A percentile compares a stretch with the other conserved stretches of the same genome.
Evolutionary conservation across 2,888 invertebrate genomes (phyloP).

Genomic region (Suillia variegata): DNA sequence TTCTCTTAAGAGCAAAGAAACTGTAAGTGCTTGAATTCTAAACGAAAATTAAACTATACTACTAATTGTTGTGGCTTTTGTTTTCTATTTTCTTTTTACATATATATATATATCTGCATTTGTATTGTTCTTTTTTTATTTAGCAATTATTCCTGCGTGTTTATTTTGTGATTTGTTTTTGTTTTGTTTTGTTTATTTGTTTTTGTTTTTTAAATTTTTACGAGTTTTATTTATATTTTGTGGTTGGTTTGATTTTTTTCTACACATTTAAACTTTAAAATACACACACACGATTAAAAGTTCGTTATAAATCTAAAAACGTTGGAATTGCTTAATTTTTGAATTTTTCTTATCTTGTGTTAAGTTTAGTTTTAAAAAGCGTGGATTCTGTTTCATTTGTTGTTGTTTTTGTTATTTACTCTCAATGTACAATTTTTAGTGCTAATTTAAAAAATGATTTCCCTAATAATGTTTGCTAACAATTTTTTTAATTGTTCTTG

Average conservation of each 20-base stretch:
- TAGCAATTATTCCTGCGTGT: too few relatives aligned
- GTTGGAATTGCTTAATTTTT: neutral
- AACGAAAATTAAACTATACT: too few relatives aligned
- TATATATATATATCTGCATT: too few relatives aligned
- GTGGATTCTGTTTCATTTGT: conserved; percentile 14
- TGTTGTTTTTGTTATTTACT: neutral
- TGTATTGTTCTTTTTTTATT: too few relatives aligned
- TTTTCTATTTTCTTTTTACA: neutral
- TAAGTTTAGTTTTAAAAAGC: conserved; percentile 9
- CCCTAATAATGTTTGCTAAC: conserved; percentile 13
- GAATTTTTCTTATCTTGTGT: neutral
- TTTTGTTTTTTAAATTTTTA: conserved; percentile 2
- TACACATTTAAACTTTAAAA: conserved; percentile 2
- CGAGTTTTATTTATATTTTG: conserved; percentile 6
- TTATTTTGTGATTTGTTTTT: too few relatives aligned
- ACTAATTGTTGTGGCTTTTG: neutral
- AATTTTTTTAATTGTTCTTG: neutral
- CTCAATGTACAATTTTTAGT: conserved; percentile 4
- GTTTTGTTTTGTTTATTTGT: conserved; percentile 4
- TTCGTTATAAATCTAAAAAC: conserved; percentile 5
- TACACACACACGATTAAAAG: too few relatives aligned
- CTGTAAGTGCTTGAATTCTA: too few relatives aligned
- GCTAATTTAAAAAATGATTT: conserved; percentile 21
- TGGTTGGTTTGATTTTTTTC: neutral
- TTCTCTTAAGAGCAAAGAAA: too few relatives aligned